Conservation (phyloP, 1,140 invertebrate genomes). For the Drosophila leontia region DNA sequence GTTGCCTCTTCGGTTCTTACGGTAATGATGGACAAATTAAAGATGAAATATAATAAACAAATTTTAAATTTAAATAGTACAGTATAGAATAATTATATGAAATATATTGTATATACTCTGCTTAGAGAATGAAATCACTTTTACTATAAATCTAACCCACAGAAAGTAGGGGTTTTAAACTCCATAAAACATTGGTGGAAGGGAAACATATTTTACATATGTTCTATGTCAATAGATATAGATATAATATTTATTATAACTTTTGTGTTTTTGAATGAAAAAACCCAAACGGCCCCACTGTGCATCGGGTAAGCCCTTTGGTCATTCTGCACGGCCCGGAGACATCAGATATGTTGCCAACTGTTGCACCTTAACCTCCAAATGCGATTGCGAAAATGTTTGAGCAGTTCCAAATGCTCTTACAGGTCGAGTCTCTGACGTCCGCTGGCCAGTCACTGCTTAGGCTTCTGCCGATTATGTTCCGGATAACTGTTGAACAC, state of each 20-base stretch:
- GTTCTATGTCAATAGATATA: too few relatives aligned
- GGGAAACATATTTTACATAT: too few relatives aligned
- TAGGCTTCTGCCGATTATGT: constrained; percentile 45
- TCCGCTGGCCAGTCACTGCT: constrained; percentile 43
- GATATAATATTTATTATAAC: background rate
- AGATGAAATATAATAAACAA: too few relatives aligned
- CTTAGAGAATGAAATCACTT: too few relatives aligned
- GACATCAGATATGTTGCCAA: constrained; percentile 63
- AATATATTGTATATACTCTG: too few relatives aligned
- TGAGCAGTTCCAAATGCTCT: constrained; percentile 75
- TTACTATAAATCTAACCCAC: too few relatives aligned
- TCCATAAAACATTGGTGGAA: too few relatives aligned
- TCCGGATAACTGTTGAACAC: constrained; percentile 16
- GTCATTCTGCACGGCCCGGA: background rate
- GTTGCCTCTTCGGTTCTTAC: too few relatives aligned
- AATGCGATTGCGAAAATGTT: constrained; percentile 80
- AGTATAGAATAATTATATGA: too few relatives aligned
- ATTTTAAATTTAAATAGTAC: too few relatives aligned
- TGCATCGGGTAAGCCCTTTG: constrained; percentile 9
- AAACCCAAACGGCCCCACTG: background rate
- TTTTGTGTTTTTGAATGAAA: background rate
- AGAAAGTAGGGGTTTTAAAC: too few relatives aligned
- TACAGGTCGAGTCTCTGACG: constrained; percentile 38
- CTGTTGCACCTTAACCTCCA: constrained; percentile 75
- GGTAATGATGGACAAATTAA: too few relatives aligned